Evolutionary conservation across 2,113 vertebrate species (phyloP).

Genomic region (Rhinoderma darwinii): DNA sequence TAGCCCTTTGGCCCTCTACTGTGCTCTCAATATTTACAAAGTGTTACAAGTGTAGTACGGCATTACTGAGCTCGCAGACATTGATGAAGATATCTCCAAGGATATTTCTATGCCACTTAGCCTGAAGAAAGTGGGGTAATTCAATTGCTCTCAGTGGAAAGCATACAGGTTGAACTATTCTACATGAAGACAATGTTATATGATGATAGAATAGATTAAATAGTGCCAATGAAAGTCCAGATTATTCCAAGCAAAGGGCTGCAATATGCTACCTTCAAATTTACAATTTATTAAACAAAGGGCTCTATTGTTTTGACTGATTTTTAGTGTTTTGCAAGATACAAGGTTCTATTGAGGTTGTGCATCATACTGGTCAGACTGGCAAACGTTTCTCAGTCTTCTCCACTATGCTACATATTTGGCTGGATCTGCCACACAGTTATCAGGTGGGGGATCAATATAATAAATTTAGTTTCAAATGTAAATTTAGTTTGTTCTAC

Average conservation of each 20-base stretch:
- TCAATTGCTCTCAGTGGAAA: slow-evolving; percentile 54
- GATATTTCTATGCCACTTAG: slow-evolving; percentile 54
- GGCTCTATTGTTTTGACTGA: background rate
- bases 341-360: background rate
- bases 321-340: background rate
- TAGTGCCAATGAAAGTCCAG: slow-evolving; percentile 17
- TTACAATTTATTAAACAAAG: background rate
- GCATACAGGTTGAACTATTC: slow-evolving; percentile 34
- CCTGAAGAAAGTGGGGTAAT: slow-evolving; percentile 57
- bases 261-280: background rate
- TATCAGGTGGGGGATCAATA: too few species aligned
- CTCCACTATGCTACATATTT: too few species aligned
- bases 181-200: slow-evolving; percentile 44
- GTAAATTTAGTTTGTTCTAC: too few species aligned
- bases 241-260: slow-evolving; percentile 11
- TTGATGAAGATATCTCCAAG: slow-evolving; percentile 45
- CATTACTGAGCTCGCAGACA: slow-evolving; percentile 37
- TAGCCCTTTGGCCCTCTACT: slow-evolving; percentile 46
- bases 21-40: slow-evolving; percentile 58
- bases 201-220: slow-evolving; percentile 39
- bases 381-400: too few species aligned
- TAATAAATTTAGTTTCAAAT: too few species aligned
- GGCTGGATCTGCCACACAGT: too few species aligned
- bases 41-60: slow-evolving; percentile 32
- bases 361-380: background rate